A percentile compares a stretch with the other conserved stretches of the same genome.
These are phyloP conservation scores for Erebia ligea DNA, from an alignment of 2,888 invertebrate species.

Conservation along the genomic window DNA sequence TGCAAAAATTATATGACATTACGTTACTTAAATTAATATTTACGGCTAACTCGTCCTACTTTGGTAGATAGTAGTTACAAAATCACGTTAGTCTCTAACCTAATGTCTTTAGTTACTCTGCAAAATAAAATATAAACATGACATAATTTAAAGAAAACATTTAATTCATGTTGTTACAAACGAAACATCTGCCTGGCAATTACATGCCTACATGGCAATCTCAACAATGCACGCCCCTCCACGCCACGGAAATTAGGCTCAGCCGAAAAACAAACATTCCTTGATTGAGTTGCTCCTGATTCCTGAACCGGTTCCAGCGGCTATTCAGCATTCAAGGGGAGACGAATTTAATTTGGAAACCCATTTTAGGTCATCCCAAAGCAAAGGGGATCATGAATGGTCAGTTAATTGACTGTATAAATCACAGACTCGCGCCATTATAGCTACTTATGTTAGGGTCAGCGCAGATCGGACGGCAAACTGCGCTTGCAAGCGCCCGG, in stretches of 20 bases:
- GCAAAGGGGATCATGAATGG: slow-evolving; percentile 61
- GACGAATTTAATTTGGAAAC: slow-evolving; percentile 66
- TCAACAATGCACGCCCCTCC: slow-evolving; percentile 50
- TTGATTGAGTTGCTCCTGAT: slow-evolving; percentile 67
- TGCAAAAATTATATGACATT: too few relatives aligned
- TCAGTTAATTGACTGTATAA: slow-evolving; percentile 78
- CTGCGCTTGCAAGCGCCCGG: neutral
- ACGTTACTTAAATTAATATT: too few relatives aligned
- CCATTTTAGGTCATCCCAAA: slow-evolving; percentile 53
- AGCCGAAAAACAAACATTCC: slow-evolving; percentile 75
- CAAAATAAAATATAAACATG: slow-evolving; percentile 4
- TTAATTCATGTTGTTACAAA: slow-evolving; percentile 30
- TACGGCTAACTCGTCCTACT: too few relatives aligned
- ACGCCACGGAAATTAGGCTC: slow-evolving; percentile 61
- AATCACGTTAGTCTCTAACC: neutral
- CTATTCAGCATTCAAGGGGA: slow-evolving; percentile 58
- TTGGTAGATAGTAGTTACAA: neutral
- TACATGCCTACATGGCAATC: slow-evolving; percentile 39
- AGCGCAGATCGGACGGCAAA: neutral
- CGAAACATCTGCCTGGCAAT: slow-evolving; percentile 67
- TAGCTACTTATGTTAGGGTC: slow-evolving; percentile 29
- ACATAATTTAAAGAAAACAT: slow-evolving; percentile 47
- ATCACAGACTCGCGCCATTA: slow-evolving; percentile 64
- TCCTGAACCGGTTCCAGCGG: slow-evolving; percentile 60
- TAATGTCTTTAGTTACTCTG: neutral